These are phyloP conservation scores for Thysanoteuthis rhombus DNA, from an alignment of 2,888 invertebrate genomes.

Conservation along the genomic window DNA sequence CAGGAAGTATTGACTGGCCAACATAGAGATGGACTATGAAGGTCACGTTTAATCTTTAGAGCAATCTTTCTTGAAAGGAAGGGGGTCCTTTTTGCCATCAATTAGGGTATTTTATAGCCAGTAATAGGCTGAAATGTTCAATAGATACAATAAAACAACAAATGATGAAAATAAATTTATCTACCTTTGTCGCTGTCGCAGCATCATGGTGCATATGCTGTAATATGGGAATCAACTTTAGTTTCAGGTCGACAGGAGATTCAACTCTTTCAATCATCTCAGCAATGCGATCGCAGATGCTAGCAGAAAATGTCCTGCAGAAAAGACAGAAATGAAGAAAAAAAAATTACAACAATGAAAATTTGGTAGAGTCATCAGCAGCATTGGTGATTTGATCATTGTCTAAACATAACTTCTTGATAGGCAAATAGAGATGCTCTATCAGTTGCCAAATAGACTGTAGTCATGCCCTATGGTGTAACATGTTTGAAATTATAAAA, in stretches of 20 bases:
- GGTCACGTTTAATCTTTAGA: too few relatives aligned
- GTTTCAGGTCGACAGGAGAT: constrained; percentile 90
- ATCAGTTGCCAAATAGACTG: too few relatives aligned
- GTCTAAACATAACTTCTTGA: too few relatives aligned
- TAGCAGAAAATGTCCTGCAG: constrained; percentile 87
- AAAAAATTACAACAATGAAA: too few relatives aligned
- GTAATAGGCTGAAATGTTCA: neutral
- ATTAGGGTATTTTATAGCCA: neutral
- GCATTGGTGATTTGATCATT: too few relatives aligned
- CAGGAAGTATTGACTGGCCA: too few relatives aligned
- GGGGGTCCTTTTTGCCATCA: too few relatives aligned
- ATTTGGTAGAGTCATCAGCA: too few relatives aligned
- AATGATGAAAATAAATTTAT: neutral
- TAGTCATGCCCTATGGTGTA: too few relatives aligned
- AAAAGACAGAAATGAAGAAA: neutral
- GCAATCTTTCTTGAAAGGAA: too few relatives aligned
- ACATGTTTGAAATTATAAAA: neutral
- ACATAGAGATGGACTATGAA: too few relatives aligned
- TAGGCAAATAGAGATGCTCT: too few relatives aligned
- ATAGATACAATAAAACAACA: neutral
- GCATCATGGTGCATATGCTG: constrained; percentile 91
- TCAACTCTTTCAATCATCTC: constrained; percentile 94
- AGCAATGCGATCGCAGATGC: constrained; percentile 93
- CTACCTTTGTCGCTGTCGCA: constrained; percentile 79
- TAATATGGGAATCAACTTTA: constrained; percentile 88